Evolutionary conservation across 92 coral and sea anemone genomes (phyloP).

Genomic region (Scolanthus callimorphus): DNA sequence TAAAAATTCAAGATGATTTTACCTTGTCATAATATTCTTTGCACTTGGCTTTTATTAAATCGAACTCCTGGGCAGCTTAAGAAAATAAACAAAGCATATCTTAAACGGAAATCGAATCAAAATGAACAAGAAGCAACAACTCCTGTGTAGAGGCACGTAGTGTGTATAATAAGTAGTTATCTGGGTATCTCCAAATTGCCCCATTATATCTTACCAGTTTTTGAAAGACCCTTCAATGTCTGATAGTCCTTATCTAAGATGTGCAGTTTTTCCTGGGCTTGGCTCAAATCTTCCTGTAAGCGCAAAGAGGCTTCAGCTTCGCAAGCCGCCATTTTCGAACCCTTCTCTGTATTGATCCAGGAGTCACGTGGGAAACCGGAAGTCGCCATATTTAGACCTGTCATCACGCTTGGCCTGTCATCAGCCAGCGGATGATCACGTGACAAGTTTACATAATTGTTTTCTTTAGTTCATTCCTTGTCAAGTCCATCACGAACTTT

Average conservation of each 20-base stretch:
- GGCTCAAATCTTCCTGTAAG: constrained; percentile 9
- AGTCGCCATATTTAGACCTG: no score
- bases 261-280: constrained; percentile 29
- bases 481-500: no score
- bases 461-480: no score
- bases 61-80: constrained; percentile 84
- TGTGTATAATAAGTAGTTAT: no score
- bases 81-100: no score
- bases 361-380: background rate
- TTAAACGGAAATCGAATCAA: no score
- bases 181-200: no score
- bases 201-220: constrained; percentile 44
- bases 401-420: no score
- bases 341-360: background rate
- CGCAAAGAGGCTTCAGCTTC: background rate
- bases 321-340: constrained; percentile 28
- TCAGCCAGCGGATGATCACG: no score
- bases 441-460: no score
- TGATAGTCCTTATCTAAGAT: constrained; percentile 54
- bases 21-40: constrained; percentile 86
- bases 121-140: no score
- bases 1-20: constrained; percentile 10
- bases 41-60: constrained; percentile 70
- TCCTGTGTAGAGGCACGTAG: no score
- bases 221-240: constrained; percentile 55